Base-by-base conservation (phyloP, 2,797 vertebrate genomes). In the Setipinna tenuifilis region DNA sequence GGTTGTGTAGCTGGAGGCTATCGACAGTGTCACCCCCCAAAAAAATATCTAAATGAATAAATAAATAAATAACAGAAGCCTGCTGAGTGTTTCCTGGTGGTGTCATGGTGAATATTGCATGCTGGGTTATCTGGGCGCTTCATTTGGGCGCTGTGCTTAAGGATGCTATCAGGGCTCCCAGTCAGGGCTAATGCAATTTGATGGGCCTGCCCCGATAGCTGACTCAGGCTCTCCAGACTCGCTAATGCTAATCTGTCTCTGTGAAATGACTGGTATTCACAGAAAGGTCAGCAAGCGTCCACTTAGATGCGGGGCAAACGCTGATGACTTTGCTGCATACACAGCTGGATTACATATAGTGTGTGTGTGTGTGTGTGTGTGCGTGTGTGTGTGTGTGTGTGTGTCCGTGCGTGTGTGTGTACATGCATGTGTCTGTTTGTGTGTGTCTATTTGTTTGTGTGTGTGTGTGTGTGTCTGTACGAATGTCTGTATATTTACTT, bases 181-280 rank as follows among this genome's bases (percentile, higher is more conserved):
- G 23, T 65, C 62, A 65, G 23, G 14, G 62, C 62, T 65, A 28
- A 65, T 65, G 62, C 28, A 28, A 65, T 65, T 65, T 65, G 62
- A 65, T 25, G 25, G 62, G 62, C 62, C 62, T 0, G 62, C 3
- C 23, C 62, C 28, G 62, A 10, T 28, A 65, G 62, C 62, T 65
- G 62, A 65, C 62, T 65, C 62, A 65, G 62, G 23, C 62, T n/a
- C 25, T 10, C 35, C 5, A n/a, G n/a, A n/a, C 35, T 28, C 23
- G 23, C 62, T 65, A 65, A 65, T 65, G 62, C 62, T 25, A 65
- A 65, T 65, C 62, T 28, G 62, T 28, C 62, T 65, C 23, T 65
- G 62, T 28, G 62, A 65, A 65, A 65, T 65, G 62, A 65, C 62
- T 65, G 25, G 62, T 65, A 65, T 65, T 65, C 31, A 65, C 41